These are phyloP conservation scores for Syndactyla subalaris DNA, from an alignment of 2,797 vertebrate genomes.

Conservation along the genomic window DNA sequence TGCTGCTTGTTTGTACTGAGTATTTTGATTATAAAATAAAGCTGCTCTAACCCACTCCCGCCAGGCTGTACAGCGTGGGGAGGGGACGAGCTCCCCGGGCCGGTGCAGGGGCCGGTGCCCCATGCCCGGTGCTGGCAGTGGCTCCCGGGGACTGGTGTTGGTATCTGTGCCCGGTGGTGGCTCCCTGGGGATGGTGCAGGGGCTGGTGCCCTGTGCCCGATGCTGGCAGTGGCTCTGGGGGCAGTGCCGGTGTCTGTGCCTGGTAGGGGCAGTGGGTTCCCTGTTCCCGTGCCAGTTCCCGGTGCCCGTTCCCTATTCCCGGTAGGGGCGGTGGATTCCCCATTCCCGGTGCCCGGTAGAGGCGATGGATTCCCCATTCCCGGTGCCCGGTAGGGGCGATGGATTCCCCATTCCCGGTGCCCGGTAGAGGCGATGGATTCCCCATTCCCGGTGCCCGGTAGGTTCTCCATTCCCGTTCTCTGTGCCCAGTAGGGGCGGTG, in stretches of 20 bases:
- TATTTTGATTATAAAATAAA: constrained; percentile 71
- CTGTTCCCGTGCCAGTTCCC: no score
- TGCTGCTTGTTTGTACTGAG: constrained; percentile 53
- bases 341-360: no score
- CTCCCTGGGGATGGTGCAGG: background rate
- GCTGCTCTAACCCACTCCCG: background rate
- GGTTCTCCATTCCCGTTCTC: no score
- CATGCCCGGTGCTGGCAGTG: background rate
- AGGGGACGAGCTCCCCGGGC: background rate
- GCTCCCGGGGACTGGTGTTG: no score
- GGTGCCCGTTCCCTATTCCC: no score
- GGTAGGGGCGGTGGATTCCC: no score
- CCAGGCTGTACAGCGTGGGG: background rate
- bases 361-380: background rate
- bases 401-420: background rate
- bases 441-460: no score
- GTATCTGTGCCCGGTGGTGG: background rate
- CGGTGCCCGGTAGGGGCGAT: no score
- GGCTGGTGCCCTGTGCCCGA: background rate
- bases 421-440: background rate
- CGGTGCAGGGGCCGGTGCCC: background rate
- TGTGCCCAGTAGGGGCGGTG: no score
- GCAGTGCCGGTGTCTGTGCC: background rate
- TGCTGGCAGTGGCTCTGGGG: background rate
- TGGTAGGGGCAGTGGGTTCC: background rate